Conservation (phyloP, 2,113 vertebrate genomes). For the Barnardius zonarius region DNA sequence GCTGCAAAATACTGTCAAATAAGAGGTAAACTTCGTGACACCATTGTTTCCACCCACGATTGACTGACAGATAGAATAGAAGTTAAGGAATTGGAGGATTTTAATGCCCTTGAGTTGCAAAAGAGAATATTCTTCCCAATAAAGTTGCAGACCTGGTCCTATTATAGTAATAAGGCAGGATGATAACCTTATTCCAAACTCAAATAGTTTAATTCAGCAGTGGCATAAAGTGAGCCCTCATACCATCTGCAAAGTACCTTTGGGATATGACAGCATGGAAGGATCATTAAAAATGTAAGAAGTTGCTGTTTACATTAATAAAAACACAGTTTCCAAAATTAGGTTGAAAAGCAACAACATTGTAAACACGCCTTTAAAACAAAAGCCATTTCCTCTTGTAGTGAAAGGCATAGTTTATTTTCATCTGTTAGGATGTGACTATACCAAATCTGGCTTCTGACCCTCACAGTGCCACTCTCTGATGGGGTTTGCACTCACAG, state of each 20-base stretch:
- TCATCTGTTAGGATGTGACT: not conserved
- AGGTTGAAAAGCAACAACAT: slow-evolving; percentile 7
- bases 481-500: not conserved
- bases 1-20: not conserved
- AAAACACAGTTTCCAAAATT: slow-evolving; percentile 45
- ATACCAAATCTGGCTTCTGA: not conserved
- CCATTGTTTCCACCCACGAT: not conserved
- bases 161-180: not conserved
- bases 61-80: not conserved
- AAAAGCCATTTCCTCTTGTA: slow-evolving; percentile 4
- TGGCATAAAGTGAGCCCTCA: not conserved
- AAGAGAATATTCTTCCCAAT: not conserved
- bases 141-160: not conserved
- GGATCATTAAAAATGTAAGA: slow-evolving; percentile 54
- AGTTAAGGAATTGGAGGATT: not conserved
- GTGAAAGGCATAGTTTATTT: not conserved
- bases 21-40: not conserved
- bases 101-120: not conserved
- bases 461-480: not conserved
- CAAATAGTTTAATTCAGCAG: slow-evolving; percentile 5
- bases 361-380: slow-evolving; percentile 27
- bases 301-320: slow-evolving; percentile 47
- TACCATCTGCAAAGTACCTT: slow-evolving; percentile 54
- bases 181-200: not conserved
- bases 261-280: not conserved